These are phyloP conservation scores for Amblyraja radiata DNA, from an alignment of 2,797 vertebrate species.

Conservation along the genomic window DNA sequence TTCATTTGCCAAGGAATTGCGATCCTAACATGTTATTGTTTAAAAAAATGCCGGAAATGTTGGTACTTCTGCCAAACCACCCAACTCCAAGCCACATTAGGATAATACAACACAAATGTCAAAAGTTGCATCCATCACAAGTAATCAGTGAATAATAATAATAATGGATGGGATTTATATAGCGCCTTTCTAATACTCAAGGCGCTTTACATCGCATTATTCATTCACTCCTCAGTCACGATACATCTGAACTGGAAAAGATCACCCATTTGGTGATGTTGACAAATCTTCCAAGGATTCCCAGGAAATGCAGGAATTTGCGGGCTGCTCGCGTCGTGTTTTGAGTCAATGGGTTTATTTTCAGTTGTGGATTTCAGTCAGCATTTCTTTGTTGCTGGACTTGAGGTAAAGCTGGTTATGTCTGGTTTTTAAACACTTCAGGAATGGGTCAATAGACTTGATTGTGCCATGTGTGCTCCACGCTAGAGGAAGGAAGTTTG, in stretches of 20 bases:
- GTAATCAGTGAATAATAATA: neutral
- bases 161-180: too few species aligned
- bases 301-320: neutral
- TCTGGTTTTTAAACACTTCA: neutral
- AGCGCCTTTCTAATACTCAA: too few species aligned
- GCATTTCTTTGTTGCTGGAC: neutral
- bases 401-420: neutral
- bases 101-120: neutral
- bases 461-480: neutral
- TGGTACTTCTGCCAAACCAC: neutral
- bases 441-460: neutral
- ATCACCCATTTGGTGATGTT: neutral
- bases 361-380: neutral
- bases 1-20: too few species aligned
- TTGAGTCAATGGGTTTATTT: too few species aligned
- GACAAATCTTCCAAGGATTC: neutral
- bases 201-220: too few species aligned
- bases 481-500: neutral
- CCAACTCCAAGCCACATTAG: neutral
- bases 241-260: neutral
- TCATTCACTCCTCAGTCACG: too few species aligned
- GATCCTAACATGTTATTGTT: neutral
- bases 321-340: too few species aligned
- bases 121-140: neutral
- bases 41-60: neutral